These are phyloP conservation scores for Bryconaethiops microstoma DNA, from an alignment of 2,797 vertebrate species.

Conservation along the genomic window DNA sequence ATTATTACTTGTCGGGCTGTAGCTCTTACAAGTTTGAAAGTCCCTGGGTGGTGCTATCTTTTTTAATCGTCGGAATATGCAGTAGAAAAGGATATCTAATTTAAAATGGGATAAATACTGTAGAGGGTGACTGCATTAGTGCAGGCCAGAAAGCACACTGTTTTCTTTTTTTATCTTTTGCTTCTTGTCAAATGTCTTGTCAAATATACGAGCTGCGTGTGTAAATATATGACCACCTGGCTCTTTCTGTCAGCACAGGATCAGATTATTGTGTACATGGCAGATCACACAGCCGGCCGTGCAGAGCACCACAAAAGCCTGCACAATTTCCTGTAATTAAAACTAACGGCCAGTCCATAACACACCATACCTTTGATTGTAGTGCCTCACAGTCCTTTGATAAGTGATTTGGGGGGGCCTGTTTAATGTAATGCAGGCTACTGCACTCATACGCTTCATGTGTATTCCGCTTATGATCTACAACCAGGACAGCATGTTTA, in stretches of 20 bases:
- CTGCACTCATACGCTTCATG: background rate
- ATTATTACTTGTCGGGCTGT: background rate
- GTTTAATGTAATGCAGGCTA: conserved; percentile 26
- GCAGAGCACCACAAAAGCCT: conserved; percentile 50
- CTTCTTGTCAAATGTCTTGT: conserved; percentile 30
- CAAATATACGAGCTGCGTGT: conserved; percentile 36
- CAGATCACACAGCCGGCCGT: conserved; percentile 45
- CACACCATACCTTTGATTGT: conserved; percentile 54
- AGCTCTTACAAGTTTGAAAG: background rate
- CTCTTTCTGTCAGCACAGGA: conserved; percentile 77
- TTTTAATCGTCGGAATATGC: background rate
- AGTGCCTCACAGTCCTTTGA: conserved; percentile 50
- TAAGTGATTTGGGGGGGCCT: conserved; percentile 51
- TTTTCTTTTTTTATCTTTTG: conserved; percentile 7
- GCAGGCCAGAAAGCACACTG: background rate
- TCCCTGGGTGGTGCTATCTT: too few relatives aligned
- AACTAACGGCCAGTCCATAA: conserved; percentile 64
- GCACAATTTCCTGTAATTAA: conserved; percentile 71
- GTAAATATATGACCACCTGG: conserved; percentile 74
- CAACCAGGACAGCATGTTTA: background rate
- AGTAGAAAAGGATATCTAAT: background rate
- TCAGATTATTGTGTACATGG: conserved; percentile 68
- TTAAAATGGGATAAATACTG: background rate
- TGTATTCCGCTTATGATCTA: background rate
- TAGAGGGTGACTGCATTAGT: background rate